A percentile compares a stretch with the other conserved stretches of the same genome.
Evolutionary conservation across 2,113 vertebrate species (phyloP).

Genomic region (Asarcornis scutulata): DNA sequence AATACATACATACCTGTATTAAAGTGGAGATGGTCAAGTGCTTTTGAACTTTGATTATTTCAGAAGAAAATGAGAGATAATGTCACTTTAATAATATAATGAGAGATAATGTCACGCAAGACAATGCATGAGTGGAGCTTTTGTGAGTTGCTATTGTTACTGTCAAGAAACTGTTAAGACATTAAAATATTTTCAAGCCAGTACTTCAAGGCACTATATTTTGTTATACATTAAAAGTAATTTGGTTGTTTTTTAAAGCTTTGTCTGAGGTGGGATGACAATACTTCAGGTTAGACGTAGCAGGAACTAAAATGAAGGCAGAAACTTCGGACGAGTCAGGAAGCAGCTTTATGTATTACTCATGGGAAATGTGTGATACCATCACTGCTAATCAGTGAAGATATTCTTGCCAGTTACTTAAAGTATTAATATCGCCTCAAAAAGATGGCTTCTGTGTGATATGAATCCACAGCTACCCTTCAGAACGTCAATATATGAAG

Average conservation of each 20-base stretch:
- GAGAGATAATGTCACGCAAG: background rate
- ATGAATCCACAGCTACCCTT: background rate
- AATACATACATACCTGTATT: background rate
- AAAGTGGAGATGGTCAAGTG: background rate
- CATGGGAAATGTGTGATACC: background rate
- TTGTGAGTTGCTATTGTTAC: background rate
- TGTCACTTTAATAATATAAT: background rate
- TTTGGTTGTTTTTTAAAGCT: background rate
- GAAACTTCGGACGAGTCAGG: background rate
- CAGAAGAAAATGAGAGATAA: background rate
- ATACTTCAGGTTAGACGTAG: background rate
- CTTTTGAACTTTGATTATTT: background rate
- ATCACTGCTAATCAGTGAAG: background rate
- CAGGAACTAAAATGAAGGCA: background rate
- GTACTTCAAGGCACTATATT: background rate
- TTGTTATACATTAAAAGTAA: fast-evolving
- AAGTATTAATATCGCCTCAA: background rate
- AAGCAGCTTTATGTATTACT: background rate
- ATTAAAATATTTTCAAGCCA: background rate
- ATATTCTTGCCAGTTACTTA: background rate
- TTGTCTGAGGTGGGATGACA: background rate
- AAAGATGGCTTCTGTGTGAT: background rate
- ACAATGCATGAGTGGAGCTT: background rate
- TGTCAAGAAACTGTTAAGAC: background rate
- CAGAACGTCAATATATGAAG: background rate